Base-by-base conservation (phyloP, 2,113 vertebrate genomes). In the Zeus faber region DNA sequence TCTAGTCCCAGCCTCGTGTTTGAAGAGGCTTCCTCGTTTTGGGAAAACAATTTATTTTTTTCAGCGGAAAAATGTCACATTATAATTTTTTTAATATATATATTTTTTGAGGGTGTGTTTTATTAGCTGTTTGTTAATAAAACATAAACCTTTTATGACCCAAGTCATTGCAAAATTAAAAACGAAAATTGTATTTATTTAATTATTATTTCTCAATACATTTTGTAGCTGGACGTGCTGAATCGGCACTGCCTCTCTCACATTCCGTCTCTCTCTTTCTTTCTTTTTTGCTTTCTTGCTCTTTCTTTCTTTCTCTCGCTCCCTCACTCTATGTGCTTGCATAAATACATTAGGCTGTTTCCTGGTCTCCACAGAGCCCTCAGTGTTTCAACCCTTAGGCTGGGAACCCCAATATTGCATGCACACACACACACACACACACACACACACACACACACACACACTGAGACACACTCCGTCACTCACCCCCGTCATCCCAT, bases 321-420 rank as follows among this genome's bases (percentile, higher is more conserved):
- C 27, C 10, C 27, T 31, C 27, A 7, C 27, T 31, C 11, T 75
- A 77, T 77, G 80, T 84, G 80, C 83, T 84, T 86, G 76, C 77
- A 84, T 83, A 84, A 84, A 85, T 82, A 79, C 70, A 75, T 86
- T 80, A 74, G 75, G 58, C 78, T 67, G 70, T 72, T 86, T 80
- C 84, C 80, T 81, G 84, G 72, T 62, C 71, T 79, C 66, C 62
- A 82, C 80, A 82, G 84, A 82, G 76, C 74, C 76, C 57, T 77
- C 80, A 80, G 79, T 82, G 80, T 86, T 79, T 83, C 54, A 66
- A 70, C 75, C 72, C 57, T 37, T 73, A 77, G 76, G 76, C 64
- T 72, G 69, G 73, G 77, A 79, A 70, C 23, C 48, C 23, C 51
- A 20, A 7, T 44, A 17, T 26, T 69, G 21, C 46, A 29, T 46